Conservation (phyloP, 2,797 vertebrate species). For the Sylvia borin region DNA sequence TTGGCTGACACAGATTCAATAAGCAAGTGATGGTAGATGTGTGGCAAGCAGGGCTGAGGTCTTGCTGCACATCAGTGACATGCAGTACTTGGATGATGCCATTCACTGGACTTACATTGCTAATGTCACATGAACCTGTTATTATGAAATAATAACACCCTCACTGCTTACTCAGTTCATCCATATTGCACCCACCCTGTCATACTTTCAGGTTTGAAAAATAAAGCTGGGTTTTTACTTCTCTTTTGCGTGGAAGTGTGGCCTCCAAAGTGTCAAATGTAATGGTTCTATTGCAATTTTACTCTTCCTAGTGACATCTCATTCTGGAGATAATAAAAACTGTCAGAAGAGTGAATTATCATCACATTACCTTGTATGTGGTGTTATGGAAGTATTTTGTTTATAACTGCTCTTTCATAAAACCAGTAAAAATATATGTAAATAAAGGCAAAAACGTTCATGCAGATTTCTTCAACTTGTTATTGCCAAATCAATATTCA, state of each 20-base stretch:
- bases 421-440: background rate
- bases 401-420: background rate
- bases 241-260: rapidly evolving
- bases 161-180: background rate
- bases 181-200: background rate
- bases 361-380: background rate
- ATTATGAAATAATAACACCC: background rate
- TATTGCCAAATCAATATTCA: background rate
- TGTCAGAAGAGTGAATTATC: background rate
- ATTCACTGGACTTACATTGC: background rate
- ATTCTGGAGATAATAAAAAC: background rate
- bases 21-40: background rate
- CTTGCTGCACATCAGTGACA: background rate
- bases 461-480: background rate
- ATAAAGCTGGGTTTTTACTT: background rate
- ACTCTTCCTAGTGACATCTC: background rate
- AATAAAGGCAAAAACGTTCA: background rate
- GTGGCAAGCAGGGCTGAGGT: background rate
- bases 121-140: background rate
- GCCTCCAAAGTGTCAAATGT: background rate
- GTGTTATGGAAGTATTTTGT: background rate
- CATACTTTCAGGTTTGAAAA: background rate
- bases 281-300: background rate
- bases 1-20: background rate
- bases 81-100: background rate